Percentiles rank a stretch among this genome's conserved stretches.
These are phyloP conservation scores for Psilopsiagon aymara DNA, from an alignment of 2,113 vertebrate species.

Conservation along the genomic window DNA sequence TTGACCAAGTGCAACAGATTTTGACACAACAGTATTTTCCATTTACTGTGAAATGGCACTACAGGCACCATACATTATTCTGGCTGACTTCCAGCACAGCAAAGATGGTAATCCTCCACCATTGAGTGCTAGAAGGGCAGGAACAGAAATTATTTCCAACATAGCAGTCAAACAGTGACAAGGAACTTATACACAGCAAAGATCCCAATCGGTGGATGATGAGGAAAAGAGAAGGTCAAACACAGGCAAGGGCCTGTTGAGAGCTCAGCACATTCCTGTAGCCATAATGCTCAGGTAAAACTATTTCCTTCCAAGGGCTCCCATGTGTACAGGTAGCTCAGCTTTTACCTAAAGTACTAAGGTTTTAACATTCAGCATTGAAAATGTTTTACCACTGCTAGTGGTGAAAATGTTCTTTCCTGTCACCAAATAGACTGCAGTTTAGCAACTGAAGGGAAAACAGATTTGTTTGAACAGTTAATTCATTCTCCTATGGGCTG, in stretches of 20 bases:
- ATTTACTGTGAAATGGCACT: not conserved
- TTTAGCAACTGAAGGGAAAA: not conserved
- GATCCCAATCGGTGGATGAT: not conserved
- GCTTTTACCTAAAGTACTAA: not conserved
- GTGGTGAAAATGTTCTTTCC: not conserved
- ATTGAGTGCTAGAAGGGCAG: not conserved
- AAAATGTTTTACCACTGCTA: not conserved
- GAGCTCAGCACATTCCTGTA: not conserved
- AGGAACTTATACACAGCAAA: not conserved
- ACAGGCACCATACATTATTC: not conserved
- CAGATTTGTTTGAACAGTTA: not conserved
- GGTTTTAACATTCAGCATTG: not conserved
- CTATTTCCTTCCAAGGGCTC: not conserved
- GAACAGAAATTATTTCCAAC: not conserved
- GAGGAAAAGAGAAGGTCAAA: not conserved
- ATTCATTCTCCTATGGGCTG: not conserved
- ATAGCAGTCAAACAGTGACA: not conserved
- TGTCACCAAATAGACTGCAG: not conserved
- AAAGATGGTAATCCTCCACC: not conserved
- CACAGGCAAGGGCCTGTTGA: not conserved
- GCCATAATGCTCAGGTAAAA: not conserved
- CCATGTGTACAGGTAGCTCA: fast-evolving
- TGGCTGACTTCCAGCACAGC: not conserved
- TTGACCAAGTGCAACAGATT: not conserved
- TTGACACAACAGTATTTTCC: not conserved